A percentile compares a stretch with the other conserved stretches of the same genome.
These are phyloP conservation scores for Metalampra italica DNA, from an alignment of 2,888 invertebrate species.

Conservation along the genomic window DNA sequence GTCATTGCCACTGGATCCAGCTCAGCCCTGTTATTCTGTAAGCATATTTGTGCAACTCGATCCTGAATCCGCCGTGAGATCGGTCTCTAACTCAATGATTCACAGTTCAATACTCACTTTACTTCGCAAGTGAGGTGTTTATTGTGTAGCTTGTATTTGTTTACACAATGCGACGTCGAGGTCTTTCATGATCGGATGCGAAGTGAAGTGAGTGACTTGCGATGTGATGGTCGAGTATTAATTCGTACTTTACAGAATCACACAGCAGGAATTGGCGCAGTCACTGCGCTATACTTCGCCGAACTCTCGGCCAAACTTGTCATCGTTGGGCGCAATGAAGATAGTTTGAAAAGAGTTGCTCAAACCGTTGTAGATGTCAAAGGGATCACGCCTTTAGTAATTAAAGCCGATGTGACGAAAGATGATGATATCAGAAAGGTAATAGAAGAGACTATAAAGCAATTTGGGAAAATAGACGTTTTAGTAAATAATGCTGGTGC, in stretches of 20 bases:
- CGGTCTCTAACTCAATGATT: too few relatives aligned
- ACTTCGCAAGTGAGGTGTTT: too few relatives aligned
- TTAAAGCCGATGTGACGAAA: slow-evolving; percentile 1
- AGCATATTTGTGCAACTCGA: too few relatives aligned
- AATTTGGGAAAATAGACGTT: slow-evolving; percentile 1
- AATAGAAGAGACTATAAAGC: not conserved
- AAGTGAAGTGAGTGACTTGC: too few relatives aligned
- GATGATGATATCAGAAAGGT: slow-evolving; percentile 2
- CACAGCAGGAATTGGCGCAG: slow-evolving; percentile 6
- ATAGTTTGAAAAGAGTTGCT: not conserved
- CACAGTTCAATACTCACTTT: too few relatives aligned
- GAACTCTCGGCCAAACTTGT: not conserved
- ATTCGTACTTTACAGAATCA: too few relatives aligned
- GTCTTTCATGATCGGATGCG: too few relatives aligned
- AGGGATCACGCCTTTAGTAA: not conserved
- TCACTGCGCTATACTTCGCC: slow-evolving; percentile 2
- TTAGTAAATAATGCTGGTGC: not conserved
- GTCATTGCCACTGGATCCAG: slow-evolving; percentile 5
- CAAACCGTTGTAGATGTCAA: not conserved
- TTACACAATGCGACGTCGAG: too few relatives aligned
- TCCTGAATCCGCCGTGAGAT: too few relatives aligned
- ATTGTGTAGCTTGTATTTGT: too few relatives aligned
- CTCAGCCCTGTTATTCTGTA: too few relatives aligned
- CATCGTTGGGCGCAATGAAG: not conserved
- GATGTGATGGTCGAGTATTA: too few relatives aligned